Percentiles rank a stretch among this genome's conserved stretches.
These are phyloP conservation scores for Hipparchia sbordonii DNA, from an alignment of 2,888 invertebrate genomes.

Conservation along the genomic window DNA sequence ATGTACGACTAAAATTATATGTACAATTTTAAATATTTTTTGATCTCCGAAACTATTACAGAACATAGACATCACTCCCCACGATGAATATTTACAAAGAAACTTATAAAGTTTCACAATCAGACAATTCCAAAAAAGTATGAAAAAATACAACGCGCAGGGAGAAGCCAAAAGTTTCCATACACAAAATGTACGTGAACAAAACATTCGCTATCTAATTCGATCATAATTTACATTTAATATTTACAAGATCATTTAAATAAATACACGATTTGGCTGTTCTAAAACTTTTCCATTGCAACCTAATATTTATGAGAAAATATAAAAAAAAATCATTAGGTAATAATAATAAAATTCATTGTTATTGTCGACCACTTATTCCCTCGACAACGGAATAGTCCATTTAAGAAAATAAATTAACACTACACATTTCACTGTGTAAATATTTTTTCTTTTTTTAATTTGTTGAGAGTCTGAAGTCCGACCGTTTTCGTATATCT, in stretches of 20 bases:
- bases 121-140: neutral
- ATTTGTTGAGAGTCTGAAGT: conserved; percentile 54
- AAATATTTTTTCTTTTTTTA: conserved; percentile 36
- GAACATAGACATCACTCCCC: conserved; percentile 42
- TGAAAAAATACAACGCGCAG: conserved; percentile 41
- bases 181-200: conserved; percentile 39
- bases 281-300: conserved; percentile 43
- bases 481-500: conserved; percentile 27
- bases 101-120: conserved; percentile 18
- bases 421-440: conserved; percentile 52
- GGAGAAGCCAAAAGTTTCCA: conserved; percentile 42
- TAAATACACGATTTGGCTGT: conserved; percentile 78
- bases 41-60: conserved; percentile 41
- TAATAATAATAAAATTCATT: conserved; percentile 39
- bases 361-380: conserved; percentile 68
- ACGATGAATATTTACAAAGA: conserved; percentile 47
- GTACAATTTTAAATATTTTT: conserved; percentile 48
- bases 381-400: conserved; percentile 32
- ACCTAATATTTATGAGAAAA: conserved; percentile 41
- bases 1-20: conserved; percentile 62
- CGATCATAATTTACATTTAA: conserved; percentile 69
- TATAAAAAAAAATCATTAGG: conserved; percentile 37
- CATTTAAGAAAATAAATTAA: conserved; percentile 44
- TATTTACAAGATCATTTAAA: conserved; percentile 73
- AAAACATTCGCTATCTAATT: conserved; percentile 73